phyloP scores from a whole-genome alignment of 2,113 vertebrate species.

The Alouatta palliata region DNA sequence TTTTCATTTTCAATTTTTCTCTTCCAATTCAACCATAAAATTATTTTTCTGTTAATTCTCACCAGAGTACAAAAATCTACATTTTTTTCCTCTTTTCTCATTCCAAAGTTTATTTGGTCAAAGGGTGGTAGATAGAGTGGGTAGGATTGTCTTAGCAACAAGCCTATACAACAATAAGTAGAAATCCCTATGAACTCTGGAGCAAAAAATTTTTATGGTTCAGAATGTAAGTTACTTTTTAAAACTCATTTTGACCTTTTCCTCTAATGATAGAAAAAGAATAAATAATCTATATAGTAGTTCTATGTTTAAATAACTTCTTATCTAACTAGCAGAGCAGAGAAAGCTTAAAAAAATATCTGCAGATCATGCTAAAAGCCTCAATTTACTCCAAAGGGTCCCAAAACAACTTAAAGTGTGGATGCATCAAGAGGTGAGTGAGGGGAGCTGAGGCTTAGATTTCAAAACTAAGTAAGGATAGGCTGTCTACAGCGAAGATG shows the following conservation, averaged over 20 bases:
- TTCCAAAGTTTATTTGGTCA: constrained; percentile 12
- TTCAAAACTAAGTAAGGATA: background rate
- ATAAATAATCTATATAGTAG: background rate
- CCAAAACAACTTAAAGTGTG: background rate
- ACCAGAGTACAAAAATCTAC: background rate
- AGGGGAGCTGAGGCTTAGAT: background rate
- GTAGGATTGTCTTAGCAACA: constrained; percentile 49
- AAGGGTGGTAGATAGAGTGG: background rate
- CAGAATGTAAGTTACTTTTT: constrained; percentile 34
- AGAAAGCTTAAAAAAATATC: background rate
- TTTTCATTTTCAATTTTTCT: constrained; percentile 28
- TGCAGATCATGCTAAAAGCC: background rate
- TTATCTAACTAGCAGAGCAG: background rate
- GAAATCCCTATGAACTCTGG: background rate
- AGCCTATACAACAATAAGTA: background rate
- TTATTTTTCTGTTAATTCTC: constrained; percentile 2
- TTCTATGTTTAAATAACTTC: background rate
- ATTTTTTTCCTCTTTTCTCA: background rate
- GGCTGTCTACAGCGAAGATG: background rate
- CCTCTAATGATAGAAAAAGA: background rate
- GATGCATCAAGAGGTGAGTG: background rate
- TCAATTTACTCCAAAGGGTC: background rate
- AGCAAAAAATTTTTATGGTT: constrained; percentile 25
- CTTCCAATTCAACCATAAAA: background rate
- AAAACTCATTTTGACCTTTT: constrained; percentile 13